Evolutionary conservation across 2,888 invertebrate species (phyloP), one percentile per base, ranked within the genome.

Genomic region (Oxycera nigricornis): DNA sequence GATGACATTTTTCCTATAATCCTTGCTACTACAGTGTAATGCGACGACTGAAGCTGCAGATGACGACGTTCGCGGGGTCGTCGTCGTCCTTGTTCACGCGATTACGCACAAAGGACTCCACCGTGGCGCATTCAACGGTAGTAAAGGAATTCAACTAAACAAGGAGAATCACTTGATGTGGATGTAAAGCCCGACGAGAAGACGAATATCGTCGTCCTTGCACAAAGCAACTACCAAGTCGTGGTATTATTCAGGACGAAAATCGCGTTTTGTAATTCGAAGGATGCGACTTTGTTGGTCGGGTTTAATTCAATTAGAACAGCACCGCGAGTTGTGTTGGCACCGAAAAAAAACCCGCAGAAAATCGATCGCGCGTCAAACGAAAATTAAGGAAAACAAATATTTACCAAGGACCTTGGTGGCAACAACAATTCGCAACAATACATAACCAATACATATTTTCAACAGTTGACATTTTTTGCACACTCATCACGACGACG

Each of bases 1-100:
- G 84, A 82, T 82, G 85, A 83, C 84, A 84, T 72, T 72, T 72
- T 72, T 41, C 39, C 59, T 41, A 52, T 70, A 70, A 70, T 70
- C 70, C 70, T 28, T 52, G 59, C 59, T 1, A 30, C 30, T 59
- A 55, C 17, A 24, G 30, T 41, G 41, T 20, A 24, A 14, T n/a
- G 35, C n/a, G 7, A n/a, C n/a, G n/a, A 41, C 24, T 30, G 39
- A 2, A 24, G 31, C n/a, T 61, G 31, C 65, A 39, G 65, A 65
- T 39, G 65, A 30, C 26, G 22, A 41, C 39, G 65, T 41, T 17
- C 11, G 7, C 39, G 59, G 39, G 35, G 11, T 22, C 65, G 65
- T 65, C 24, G 39, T 7, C 22, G 20, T 39, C 24, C 24, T 39
- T 65, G 41, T 24, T 65, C 26, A 7, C 39, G 41, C 30, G 26